Base-by-base conservation (phyloP, 2,888 invertebrate genomes). In the Dromius quadrimaculatus region DNA sequence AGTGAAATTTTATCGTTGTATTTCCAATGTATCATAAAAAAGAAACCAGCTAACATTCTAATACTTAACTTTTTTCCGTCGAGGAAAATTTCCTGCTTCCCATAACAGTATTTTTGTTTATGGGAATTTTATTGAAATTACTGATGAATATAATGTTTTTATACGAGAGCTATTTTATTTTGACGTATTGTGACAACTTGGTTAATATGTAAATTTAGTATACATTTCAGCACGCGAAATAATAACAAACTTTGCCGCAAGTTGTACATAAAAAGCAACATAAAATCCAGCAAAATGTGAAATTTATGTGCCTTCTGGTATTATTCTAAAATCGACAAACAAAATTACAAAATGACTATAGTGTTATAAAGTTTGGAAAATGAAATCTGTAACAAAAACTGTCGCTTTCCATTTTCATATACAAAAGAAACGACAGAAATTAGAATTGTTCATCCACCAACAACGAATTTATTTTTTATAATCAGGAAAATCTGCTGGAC, bases 111-210 rank as follows among this genome's bases (percentile, higher is more conserved):
- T 57, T 57, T 57, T 57, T 6, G 17, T 57, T 57, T 57, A 57
- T 57, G 57, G 57, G 17, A 34, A 57, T 57, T 57, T 57, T 57
- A 57, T 57, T 57, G 34, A 57, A 57, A 57, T 57, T 57, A 34
- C 57, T 34, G 34, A 17, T 34, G 32, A 57, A 57, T 57, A 34
- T 57, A 32, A 57, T 32, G 32, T 57, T 57, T 57, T 57, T 57
- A 57, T 57, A 15, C 20, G 34, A n/a, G 5, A 57, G 57, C 32
- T 57, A 57, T 57, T 57, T 57, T 57, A 34, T 57, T 57, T 34
- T 57, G 57, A 57, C 57, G 36, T 57, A 57, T 36, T 57, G 57
- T 57, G 57, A 57, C 57, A 57, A 57, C 57, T 57, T 57, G 57
- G 57, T 57, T 57, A 57, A 57, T 57, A 57, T 57, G 57, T 20